Evolutionary conservation across 2,888 invertebrate genomes (phyloP).

Genomic region (Tryphoninae sp.): DNA sequence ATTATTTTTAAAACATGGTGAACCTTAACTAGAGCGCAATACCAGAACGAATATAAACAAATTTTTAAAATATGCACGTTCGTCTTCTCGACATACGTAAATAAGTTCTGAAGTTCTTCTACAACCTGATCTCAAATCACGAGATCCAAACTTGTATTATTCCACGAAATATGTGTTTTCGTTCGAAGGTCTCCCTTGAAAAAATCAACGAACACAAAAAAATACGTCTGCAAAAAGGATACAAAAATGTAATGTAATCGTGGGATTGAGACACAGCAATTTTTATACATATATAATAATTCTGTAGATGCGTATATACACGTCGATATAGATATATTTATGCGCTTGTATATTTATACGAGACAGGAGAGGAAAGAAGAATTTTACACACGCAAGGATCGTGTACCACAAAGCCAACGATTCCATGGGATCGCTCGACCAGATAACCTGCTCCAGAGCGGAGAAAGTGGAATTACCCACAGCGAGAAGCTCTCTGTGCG

Average conservation of each 20-base stretch:
- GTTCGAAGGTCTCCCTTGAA: too few species aligned
- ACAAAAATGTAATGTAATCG: neutral
- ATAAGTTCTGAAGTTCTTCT: too few species aligned
- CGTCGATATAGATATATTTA: neutral
- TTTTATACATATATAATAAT: neutral
- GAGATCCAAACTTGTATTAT: too few species aligned
- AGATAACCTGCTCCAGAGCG: conserved; percentile 54
- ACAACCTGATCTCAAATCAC: too few species aligned
- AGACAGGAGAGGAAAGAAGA: conserved; percentile 10
- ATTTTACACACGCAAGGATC: conserved; percentile 21
- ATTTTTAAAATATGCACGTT: too few species aligned
- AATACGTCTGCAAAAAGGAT: too few species aligned
- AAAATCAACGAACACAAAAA: too few species aligned
- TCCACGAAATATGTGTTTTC: too few species aligned
- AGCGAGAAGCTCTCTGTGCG: conserved; percentile 35
- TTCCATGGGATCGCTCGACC: conserved; percentile 54
- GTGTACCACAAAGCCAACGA: conserved; percentile 40
- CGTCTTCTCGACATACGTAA: too few species aligned
- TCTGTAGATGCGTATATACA: neutral
- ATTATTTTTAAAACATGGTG: too few species aligned
- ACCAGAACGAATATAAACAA: too few species aligned
- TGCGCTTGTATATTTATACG: conserved; percentile 19
- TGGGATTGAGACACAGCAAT: neutral
- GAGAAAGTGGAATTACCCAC: conserved; percentile 60
- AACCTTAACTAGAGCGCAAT: too few species aligned